These are phyloP conservation scores for Whitmania pigra DNA, from an alignment of 1,140 invertebrate species.

Conservation along the genomic window DNA sequence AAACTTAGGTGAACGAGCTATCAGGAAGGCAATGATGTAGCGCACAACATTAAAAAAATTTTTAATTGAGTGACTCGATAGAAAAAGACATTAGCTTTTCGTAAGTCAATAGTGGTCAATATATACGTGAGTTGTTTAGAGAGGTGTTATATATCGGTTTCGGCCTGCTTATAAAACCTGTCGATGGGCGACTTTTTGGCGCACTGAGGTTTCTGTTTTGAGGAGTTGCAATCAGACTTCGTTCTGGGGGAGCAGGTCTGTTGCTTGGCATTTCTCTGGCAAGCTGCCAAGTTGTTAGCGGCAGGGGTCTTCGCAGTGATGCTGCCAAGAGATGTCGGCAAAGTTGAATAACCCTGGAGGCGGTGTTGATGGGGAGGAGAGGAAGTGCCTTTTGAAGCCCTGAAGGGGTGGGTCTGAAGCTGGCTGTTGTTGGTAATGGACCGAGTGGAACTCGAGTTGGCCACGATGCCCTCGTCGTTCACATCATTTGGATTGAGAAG, in stretches of 20 bases:
- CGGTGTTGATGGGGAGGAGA: background rate
- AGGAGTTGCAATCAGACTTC: constrained; percentile 1
- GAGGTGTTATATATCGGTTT: constrained; percentile 5
- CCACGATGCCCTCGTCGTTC: background rate
- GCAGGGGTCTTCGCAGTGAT: background rate
- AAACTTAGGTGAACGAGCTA: too few species aligned
- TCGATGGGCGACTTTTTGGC: background rate
- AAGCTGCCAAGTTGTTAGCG: background rate
- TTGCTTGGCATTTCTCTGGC: background rate
- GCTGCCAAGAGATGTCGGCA: background rate
- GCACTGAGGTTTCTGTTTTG: constrained; percentile 6
- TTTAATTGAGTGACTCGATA: too few species aligned
- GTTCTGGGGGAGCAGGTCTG: background rate
- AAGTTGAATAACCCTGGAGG: constrained; percentile 8
- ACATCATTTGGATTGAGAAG: background rate
- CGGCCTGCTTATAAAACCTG: constrained; percentile 10
- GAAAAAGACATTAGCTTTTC: too few species aligned
- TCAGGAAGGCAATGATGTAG: too few species aligned
- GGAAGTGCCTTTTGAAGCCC: background rate
- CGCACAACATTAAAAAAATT: too few species aligned
- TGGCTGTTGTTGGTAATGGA: background rate
- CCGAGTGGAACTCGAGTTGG: background rate
- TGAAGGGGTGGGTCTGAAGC: background rate
- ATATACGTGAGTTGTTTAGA: too few species aligned
- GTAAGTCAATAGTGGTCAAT: too few species aligned